Evolutionary conservation across 2,888 invertebrate species (phyloP).

Genomic region (Tipula unca): DNA sequence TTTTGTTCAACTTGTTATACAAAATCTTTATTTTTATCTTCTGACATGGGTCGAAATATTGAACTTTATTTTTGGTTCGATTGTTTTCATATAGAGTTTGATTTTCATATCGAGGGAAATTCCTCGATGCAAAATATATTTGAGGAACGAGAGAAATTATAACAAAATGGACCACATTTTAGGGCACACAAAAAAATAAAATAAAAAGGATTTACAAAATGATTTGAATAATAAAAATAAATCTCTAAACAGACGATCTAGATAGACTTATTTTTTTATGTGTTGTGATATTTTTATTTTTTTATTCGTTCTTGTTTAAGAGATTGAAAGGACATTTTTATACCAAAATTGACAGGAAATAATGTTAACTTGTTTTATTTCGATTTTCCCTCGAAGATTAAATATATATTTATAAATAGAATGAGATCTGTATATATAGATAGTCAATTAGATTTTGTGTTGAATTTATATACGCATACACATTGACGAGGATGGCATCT

Average conservation of each 20-base stretch:
- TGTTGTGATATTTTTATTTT: neutral
- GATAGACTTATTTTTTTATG: neutral
- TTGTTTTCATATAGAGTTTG: neutral
- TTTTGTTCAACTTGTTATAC: neutral
- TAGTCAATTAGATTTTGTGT: neutral
- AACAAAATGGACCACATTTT: neutral
- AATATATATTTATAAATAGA: neutral
- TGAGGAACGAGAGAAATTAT: neutral
- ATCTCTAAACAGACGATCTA: neutral
- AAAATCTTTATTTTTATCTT: neutral
- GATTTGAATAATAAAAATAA: neutral
- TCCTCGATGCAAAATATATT: neutral
- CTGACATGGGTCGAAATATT: constrained; percentile 1
- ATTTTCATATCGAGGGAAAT: neutral
- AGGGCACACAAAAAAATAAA: neutral
- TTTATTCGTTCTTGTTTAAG: neutral
- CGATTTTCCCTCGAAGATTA: neutral
- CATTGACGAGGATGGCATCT: neutral
- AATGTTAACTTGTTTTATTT: neutral
- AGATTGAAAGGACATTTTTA: neutral
- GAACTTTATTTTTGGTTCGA: neutral
- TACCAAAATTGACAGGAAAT: neutral
- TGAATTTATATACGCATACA: neutral
- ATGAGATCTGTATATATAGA: neutral
- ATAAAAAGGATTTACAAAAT: neutral